Evolutionary conservation across 2,888 invertebrate species (phyloP), one percentile per base, ranked within the genome.

Genomic region (Zaprionus bogoriensis): DNA sequence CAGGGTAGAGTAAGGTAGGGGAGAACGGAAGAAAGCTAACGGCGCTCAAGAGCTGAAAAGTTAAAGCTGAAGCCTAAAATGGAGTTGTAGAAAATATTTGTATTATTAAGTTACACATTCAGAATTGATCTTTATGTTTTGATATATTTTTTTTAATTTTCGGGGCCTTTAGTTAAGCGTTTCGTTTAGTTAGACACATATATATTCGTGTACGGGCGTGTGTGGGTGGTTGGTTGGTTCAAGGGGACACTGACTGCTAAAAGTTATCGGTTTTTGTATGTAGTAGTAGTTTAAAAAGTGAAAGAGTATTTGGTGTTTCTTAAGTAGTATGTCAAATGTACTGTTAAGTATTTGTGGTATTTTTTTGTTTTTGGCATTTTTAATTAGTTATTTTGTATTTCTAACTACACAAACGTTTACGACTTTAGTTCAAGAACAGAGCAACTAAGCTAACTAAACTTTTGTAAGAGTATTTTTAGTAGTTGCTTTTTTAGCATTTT

Each of bases 381-480:
- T 27, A 17, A 36, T 27, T 46, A 52, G 72, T 52, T 51, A 50
- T 39, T 67, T 71, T 39, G 25, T 57, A 30, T 48, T 54, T 45
- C 67, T 74, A 73, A 70, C 72, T 73, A 73, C 72, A 58, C 75
- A 74, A 61, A 67, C 50, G 57, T 55, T 57, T 74, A 72, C 74
- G 70, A 65, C 44, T 72, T 74, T 52, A 74, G 64, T 54, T 73
- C 52, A 63, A 64, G 55, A 66, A 73, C 66, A 74, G 66, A 74
- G 53, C 61, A 73, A 70, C 61, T 70, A 69, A 74, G n/a, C 75
- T 62, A 74, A 59, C 73, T 74, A 75, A 59, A 39, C 70, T 75
- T 66, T 61, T 39, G 48, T 48, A 50, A 42, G 25, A 52, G 28
- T 25, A 38, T 53, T 58, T 39, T 50, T 23, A 25, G 28, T 54